A percentile compares a stretch with the other conserved stretches of the same genome.
These are phyloP conservation scores for Rugalucina vietnamica DNA, from an alignment of 2,888 invertebrate genomes.

Conservation along the genomic window DNA sequence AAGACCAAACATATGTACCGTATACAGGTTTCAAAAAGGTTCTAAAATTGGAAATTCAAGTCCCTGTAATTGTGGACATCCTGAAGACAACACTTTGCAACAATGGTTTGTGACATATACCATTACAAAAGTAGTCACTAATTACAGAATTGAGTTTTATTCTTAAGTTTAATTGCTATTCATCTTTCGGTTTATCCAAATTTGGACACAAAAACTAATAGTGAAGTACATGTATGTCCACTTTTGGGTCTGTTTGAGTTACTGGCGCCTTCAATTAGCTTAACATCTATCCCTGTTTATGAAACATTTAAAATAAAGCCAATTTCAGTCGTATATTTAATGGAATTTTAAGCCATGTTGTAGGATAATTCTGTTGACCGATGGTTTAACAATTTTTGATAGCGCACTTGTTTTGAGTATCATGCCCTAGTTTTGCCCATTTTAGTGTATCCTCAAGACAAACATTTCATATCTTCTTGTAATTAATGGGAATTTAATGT, in stretches of 20 bases:
- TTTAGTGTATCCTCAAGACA: constrained; percentile 3
- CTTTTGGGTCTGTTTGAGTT: neutral
- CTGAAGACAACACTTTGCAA: no score
- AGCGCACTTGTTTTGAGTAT: neutral
- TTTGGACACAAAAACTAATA: no score
- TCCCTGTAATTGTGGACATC: no score
- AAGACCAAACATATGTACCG: neutral
- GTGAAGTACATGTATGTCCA: neutral
- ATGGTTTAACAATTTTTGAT: neutral
- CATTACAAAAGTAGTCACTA: no score
- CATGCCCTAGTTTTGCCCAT: neutral
- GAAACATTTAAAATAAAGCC: neutral
- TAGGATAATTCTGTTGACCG: neutral
- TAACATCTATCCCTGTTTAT: neutral
- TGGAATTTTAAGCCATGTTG: neutral
- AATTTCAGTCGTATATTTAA: neutral
- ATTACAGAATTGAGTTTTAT: no score
- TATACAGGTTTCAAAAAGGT: no score
- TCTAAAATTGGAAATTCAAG: no score
- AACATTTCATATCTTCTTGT: neutral
- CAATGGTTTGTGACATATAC: no score
- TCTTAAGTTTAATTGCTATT: no score
- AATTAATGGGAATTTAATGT: constrained; percentile 8
- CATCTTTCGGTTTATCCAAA: no score
- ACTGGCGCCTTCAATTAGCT: neutral